Conservation (phyloP, 2,888 invertebrate species). For the Sepioteuthis lessoniana region DNA sequence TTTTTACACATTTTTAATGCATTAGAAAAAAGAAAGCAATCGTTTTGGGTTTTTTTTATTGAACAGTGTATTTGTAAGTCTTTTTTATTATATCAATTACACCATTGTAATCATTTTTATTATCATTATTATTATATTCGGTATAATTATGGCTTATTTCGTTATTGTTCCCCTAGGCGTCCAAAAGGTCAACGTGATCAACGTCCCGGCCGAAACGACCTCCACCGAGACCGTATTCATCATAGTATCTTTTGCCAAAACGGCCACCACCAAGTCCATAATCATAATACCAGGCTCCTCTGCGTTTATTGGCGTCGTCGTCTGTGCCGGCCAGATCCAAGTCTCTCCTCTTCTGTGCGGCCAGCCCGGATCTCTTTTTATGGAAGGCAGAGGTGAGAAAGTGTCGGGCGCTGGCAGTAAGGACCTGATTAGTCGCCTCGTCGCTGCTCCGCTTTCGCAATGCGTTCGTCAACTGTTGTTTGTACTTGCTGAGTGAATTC, state of each 20-base stretch:
- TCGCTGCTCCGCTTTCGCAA: neutral
- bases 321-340: conserved; percentile 35
- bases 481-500: conserved; percentile 3
- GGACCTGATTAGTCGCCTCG: neutral
- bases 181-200: conserved; percentile 63
- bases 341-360: neutral
- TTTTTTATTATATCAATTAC: neutral
- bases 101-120: neutral
- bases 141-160: neutral
- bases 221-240: conserved; percentile 69
- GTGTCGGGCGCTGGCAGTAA: neutral
- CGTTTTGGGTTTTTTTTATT: neutral
- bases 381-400: neutral
- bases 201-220: conserved; percentile 71
- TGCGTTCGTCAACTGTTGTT: neutral
- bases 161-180: conserved; percentile 45
- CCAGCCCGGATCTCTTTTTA: neutral
- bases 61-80: neutral
- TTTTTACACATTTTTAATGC: neutral
- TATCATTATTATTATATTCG: neutral
- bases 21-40: neutral
- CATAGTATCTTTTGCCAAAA: conserved; percentile 69
- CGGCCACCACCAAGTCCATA: conserved; percentile 73
- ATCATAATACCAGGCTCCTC: conserved; percentile 71
- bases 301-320: conserved; percentile 62